Conservation (phyloP, 2,888 invertebrate species). For the Neoaliturus tenellus region DNA sequence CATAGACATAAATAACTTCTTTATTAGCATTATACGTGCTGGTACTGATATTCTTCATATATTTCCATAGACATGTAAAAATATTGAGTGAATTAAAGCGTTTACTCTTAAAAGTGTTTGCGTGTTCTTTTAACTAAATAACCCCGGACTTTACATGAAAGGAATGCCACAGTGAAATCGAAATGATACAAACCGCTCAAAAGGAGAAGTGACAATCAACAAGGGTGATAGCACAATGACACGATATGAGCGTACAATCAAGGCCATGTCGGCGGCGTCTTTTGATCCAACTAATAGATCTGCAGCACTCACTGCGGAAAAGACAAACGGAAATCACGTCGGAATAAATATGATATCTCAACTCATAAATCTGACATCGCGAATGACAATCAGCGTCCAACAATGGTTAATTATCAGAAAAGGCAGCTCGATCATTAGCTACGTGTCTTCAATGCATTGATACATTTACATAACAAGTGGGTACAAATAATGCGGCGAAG, state of each 20-base stretch:
- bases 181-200: too few relatives aligned
- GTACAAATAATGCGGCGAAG: conserved; percentile 2
- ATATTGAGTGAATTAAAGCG: too few relatives aligned
- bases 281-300: conserved; percentile 6
- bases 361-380: conserved; percentile 24
- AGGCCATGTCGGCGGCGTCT: neutral
- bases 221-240: neutral
- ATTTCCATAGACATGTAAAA: too few relatives aligned
- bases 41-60: too few relatives aligned
- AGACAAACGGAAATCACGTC: conserved; percentile 25
- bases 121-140: too few relatives aligned
- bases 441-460: conserved; percentile 21
- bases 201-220: too few relatives aligned
- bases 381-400: conserved; percentile 2
- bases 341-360: conserved; percentile 2
- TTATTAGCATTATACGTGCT: too few relatives aligned
- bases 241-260: neutral
- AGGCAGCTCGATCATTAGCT: neutral
- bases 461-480: conserved; percentile 35
- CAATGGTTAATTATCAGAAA: conserved; percentile 33
- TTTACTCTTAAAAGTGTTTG: too few relatives aligned
- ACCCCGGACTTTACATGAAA: too few relatives aligned
- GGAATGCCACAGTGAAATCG: too few relatives aligned
- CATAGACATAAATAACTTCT: too few relatives aligned
- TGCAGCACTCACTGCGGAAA: neutral